These are phyloP conservation scores for Lutjanus erythropterus DNA, from an alignment of 2,113 vertebrate genomes.

Conservation along the genomic window DNA sequence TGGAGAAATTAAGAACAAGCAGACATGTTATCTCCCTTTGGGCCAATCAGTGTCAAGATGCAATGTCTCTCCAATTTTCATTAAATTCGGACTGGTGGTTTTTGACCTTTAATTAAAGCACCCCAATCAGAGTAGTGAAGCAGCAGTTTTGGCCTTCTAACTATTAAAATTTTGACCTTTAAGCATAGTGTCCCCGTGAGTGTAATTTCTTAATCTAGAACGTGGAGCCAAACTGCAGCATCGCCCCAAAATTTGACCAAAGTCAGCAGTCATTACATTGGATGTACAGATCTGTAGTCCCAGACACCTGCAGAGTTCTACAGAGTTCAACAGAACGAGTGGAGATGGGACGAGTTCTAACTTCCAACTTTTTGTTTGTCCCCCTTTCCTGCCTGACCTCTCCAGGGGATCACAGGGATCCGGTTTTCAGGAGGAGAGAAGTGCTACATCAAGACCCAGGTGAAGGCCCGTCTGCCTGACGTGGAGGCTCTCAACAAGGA, in stretches of 20 bases:
- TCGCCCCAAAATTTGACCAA: constrained; percentile 2
- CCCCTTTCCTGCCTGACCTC: background rate
- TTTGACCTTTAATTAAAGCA: constrained; percentile 73
- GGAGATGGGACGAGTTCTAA: background rate
- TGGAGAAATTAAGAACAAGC: constrained; percentile 44
- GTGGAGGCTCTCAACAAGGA: constrained; percentile 89
- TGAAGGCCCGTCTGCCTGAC: constrained; percentile 91
- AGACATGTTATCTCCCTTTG: constrained; percentile 45
- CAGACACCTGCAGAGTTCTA: constrained; percentile 1
- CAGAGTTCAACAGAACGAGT: background rate
- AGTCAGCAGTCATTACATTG: background rate
- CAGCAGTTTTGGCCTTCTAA: constrained; percentile 56
- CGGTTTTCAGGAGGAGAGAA: constrained; percentile 94
- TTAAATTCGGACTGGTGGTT: constrained; percentile 59
- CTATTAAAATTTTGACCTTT: constrained; percentile 68
- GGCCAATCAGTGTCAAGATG: constrained; percentile 64
- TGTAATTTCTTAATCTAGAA: constrained; percentile 10
- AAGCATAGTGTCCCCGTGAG: constrained; percentile 45
- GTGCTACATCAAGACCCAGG: constrained; percentile 95
- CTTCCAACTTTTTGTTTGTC: background rate
- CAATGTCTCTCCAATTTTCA: constrained; percentile 55
- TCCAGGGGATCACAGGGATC: constrained; percentile 94
- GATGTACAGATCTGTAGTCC: background rate
- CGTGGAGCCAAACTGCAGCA: background rate
- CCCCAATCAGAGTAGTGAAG: constrained; percentile 61